Conservation (phyloP, 37 sponge, comb jelly and placozoan species). For the Oscarella lobularis region DNA sequence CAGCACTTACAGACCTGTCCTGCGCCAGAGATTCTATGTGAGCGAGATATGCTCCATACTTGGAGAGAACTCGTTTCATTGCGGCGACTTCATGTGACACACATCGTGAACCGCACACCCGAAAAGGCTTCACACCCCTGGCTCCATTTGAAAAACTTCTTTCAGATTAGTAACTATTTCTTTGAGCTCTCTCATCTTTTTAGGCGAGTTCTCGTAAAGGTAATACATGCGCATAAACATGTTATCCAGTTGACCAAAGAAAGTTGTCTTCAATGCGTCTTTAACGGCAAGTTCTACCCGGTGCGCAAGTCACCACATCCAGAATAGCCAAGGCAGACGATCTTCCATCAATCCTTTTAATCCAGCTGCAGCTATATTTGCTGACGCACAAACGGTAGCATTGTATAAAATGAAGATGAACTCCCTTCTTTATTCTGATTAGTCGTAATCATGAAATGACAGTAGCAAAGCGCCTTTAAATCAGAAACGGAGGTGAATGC, state of each 20-base stretch:
- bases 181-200: conserved; percentile 26
- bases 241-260: not conserved
- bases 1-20: conserved; percentile 21
- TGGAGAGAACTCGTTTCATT: conserved; percentile 51
- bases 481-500: too few species aligned
- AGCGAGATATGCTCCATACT: conserved; percentile 53
- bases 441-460: too few species aligned
- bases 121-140: conserved; percentile 23
- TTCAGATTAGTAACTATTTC: too few species aligned
- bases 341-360: conserved; percentile 50
- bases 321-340: conserved; percentile 44
- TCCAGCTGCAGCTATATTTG: conserved; percentile 4
- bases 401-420: too few species aligned
- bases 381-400: conserved; percentile 45
- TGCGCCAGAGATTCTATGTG: conserved; percentile 40
- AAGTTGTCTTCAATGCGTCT: not conserved
- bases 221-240: conserved; percentile 38
- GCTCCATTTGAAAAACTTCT: conserved; percentile 7
- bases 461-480: too few species aligned
- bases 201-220: conserved; percentile 41
- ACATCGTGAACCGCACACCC: conserved; percentile 34
- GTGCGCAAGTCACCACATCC: conserved; percentile 65
- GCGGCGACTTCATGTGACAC: conserved; percentile 39
- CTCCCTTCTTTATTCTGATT: too few species aligned
- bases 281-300: not conserved